phyloP scores from a whole-genome alignment of 2,113 vertebrate genomes.

The Acinonyx jubatus region DNA sequence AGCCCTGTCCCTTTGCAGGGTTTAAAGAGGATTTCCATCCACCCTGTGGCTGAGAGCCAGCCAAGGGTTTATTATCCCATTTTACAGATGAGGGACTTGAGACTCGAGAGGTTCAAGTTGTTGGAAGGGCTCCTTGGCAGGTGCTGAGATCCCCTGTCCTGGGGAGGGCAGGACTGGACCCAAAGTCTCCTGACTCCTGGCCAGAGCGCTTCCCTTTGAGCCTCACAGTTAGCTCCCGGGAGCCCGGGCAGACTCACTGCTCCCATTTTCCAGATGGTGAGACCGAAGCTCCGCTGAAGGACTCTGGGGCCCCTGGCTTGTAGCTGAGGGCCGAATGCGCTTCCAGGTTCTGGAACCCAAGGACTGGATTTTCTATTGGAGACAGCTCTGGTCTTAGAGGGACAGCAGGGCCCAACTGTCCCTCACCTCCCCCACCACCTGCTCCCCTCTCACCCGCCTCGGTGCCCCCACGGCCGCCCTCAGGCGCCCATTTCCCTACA shows the following conservation, averaged over 20 bases:
- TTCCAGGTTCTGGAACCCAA: not conserved
- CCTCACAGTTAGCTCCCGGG: not conserved
- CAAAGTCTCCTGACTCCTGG: not conserved
- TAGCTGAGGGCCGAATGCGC: not conserved
- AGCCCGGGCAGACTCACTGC: not conserved
- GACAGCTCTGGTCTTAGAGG: not conserved
- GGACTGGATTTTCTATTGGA: not conserved
- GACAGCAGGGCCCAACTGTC: not conserved
- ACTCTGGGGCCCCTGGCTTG: not conserved
- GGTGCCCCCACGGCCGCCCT: rapidly evolving
- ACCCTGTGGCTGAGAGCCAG: not conserved
- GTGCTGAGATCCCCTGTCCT: not conserved
- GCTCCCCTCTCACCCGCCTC: rapidly evolving
- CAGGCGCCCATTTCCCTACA: not conserved
- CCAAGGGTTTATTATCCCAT: not conserved
- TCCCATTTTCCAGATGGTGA: not conserved
- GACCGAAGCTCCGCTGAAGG: not conserved
- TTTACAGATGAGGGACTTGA: not conserved
- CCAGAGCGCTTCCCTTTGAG: not conserved
- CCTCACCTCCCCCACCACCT: not conserved
- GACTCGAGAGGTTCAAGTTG: not conserved
- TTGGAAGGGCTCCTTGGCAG: rapidly evolving
- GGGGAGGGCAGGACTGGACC: not conserved
- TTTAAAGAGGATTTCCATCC: not conserved
- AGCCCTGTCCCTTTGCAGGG: not conserved